Base-by-base conservation (phyloP, 2,113 vertebrate genomes). In the Heterotilapia buettikoferi region DNA sequence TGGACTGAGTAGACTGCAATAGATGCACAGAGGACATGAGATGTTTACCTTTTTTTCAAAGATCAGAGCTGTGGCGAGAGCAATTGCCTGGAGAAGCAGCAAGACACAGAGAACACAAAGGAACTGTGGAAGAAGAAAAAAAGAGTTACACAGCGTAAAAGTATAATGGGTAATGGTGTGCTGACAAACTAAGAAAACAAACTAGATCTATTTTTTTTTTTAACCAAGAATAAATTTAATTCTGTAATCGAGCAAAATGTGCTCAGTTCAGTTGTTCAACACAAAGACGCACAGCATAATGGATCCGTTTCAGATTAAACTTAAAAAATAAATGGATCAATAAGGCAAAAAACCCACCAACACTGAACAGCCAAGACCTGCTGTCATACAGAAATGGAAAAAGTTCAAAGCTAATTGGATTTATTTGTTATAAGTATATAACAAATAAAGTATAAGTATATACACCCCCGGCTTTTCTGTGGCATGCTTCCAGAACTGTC, bases 101-200 rank as follows among this genome's bases (percentile, higher is more conserved):
- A 98, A 92, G 19, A 92, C 95, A 92, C 97, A 96, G 13, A 98
- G 97, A 13, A 98, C 96, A 89, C 97, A 98, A 86, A 98, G 97
- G 92, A 98, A 98, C 97, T 98, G 95, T 5, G 82, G 82, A 89
- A 31, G 59, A 38, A 66, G 19, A 80, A 84, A 2, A 38, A 45
- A 36, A 33, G 3, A 66, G 19, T 18, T 9, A 83, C 5, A 31
- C 13, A 63, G 24, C 8, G 5, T 56, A 26, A 8, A 78, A 78
- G 26, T 78, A 78, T 1, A 50, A 78, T 3, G 29, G 26, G 9
- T 19, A 76, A 50, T 76, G 16, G 43, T 78, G 43, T 5, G 45
- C 26, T 7, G 29, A 31, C 45, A 50, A 78, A 31, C 45, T 78
- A 52, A n/a, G 16, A 78, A 78, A 78, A 31, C 2, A 6, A 52